These are phyloP conservation scores for Diadromus collaris DNA, from an alignment of 2,888 invertebrate genomes.

Conservation along the genomic window DNA sequence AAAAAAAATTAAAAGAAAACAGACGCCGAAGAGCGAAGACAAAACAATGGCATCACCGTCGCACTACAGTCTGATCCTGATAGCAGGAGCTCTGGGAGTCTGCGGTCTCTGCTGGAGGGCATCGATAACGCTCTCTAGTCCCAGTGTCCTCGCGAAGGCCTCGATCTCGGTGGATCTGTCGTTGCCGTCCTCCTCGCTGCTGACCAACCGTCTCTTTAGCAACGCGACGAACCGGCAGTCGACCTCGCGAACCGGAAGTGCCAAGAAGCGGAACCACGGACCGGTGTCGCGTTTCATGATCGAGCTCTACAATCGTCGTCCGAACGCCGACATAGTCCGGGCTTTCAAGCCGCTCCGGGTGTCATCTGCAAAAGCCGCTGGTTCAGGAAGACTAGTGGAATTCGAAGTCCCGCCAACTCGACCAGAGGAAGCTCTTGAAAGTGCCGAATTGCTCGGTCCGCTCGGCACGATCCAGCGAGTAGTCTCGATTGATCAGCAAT, in stretches of 20 bases:
- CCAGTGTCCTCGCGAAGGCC: conserved; percentile 71
- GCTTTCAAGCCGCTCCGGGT: conserved; percentile 73
- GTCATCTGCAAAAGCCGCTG: conserved; percentile 64
- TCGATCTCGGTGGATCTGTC: conserved; percentile 75
- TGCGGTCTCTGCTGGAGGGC: conserved; percentile 74
- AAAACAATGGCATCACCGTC: conserved; percentile 46
- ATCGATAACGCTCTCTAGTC: conserved; percentile 57
- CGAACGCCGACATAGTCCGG: conserved; percentile 73
- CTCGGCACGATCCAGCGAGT: conserved; percentile 74
- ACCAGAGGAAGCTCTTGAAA: conserved; percentile 70
- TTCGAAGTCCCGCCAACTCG: conserved; percentile 71
- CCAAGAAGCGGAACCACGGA: conserved; percentile 64
- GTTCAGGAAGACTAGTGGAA: conserved; percentile 69
- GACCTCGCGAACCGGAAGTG: conserved; percentile 43
- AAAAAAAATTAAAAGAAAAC: too few relatives aligned
- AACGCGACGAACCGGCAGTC: conserved; percentile 56
- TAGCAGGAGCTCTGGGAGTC: conserved; percentile 63
- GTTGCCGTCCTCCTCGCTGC: conserved; percentile 68
- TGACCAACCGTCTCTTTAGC: conserved; percentile 63
- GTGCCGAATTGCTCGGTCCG: conserved; percentile 73
- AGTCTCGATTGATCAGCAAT: conserved; percentile 63
- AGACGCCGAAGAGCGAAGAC: too few relatives aligned
- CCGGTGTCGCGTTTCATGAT: conserved; percentile 75
- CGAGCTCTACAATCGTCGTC: conserved; percentile 73
- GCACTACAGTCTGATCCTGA: conserved; percentile 69